These are phyloP conservation scores for Cossypha niveicapilla DNA, from an alignment of 2,797 vertebrate species.

Conservation along the genomic window DNA sequence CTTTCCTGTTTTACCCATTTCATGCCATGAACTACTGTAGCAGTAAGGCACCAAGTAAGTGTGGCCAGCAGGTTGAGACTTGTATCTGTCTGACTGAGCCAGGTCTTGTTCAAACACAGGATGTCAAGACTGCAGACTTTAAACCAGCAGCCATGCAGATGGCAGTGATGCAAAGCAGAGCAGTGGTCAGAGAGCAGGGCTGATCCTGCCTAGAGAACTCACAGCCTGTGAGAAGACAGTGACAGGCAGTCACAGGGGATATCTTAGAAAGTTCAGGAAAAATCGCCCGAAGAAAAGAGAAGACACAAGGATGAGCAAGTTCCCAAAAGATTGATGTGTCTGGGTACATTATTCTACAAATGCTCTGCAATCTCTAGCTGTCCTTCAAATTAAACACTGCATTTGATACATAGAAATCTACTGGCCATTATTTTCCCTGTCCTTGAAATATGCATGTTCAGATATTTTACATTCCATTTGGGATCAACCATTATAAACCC, in stretches of 20 bases:
- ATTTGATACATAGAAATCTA: background rate
- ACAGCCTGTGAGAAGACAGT: background rate
- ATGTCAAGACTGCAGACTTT: background rate
- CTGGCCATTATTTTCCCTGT: rapidly evolving
- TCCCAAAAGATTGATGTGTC: background rate
- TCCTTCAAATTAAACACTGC: background rate
- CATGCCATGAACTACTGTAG: background rate
- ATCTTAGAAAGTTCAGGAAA: background rate
- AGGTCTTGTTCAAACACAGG: background rate
- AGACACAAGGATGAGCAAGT: background rate
- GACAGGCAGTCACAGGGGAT: background rate
- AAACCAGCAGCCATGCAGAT: background rate
- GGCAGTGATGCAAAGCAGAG: constrained; percentile 33
- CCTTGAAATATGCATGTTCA: background rate
- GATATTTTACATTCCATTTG: constrained; percentile 1
- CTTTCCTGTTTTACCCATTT: background rate
- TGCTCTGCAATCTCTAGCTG: background rate
- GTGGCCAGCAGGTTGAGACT: background rate
- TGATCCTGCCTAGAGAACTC: background rate
- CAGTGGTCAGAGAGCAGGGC: background rate
- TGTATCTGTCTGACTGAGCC: background rate
- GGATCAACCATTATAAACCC: background rate
- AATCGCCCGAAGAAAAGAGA: background rate
- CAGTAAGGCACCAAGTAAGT: background rate
- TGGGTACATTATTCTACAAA: background rate